Evolutionary conservation across 37 sponge, comb jelly and placozoan genomes (phyloP), one percentile per base, ranked within the genome.

Genomic region (Mnemiopsis leidyi): DNA sequence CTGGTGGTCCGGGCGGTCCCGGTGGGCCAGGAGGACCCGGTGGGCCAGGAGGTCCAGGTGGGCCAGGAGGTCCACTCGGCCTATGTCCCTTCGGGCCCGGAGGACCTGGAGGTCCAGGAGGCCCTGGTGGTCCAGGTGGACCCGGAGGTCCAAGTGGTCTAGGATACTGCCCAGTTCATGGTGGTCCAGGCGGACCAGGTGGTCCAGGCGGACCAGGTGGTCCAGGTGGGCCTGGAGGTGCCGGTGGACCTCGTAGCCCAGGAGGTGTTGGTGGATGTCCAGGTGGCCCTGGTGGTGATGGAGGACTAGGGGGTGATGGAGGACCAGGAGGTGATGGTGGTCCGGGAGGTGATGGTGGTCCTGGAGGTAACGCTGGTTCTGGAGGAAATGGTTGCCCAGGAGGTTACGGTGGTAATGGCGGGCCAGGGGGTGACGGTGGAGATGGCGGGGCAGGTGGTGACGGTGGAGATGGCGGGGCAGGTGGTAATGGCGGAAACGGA

Each of bases 381-480:
- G 75, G 75, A 71, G 75, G 75, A 23, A n/a, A n/a, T 71, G 75
- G 75, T 18, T 13, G 75, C 5, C 75, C 75, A 29, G 75, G 75
- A 71, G 75, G 75, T 23, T 7, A n/a, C 75, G 75, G 75, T 71
- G 75, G 75, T 71, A n/a, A n/a, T 71, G 75, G 75, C 30, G 75
- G 75, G 20, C 75, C 75, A 29, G 75, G 75, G 20, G 75, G 75
- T 23, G 3, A n/a, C 75, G 75, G 75, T 71, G 75, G 30, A 29
- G 75, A 24, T 23, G 75, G 75, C 5, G 61, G 61, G 13, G 9
- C 61, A 48, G 61, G 61, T 18, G 61, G 61, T 18, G 13, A 48
- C 61, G 61, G 61, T 18, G 61, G 61, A 18, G 61, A 13, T 18
- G 61, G 61, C 5, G 61, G 61, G 9, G 61, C 9, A 48, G 61